phyloP scores from a whole-genome alignment of 2,797 vertebrate species.

The Tenualosa thibaudeaui region DNA sequence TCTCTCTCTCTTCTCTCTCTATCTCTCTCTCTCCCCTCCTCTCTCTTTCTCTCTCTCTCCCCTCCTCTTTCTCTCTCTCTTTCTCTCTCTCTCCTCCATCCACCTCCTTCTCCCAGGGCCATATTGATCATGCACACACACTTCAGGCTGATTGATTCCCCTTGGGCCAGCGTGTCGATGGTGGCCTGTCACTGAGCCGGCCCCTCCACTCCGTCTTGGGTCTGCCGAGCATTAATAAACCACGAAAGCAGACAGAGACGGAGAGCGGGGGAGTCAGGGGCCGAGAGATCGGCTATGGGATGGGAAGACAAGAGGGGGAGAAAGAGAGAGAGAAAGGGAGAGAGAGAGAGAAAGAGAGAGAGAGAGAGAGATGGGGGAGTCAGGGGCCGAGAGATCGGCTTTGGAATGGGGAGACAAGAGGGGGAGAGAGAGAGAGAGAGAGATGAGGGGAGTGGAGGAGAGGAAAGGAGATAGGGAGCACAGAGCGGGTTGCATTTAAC shows the following conservation, averaged over 20 bases:
- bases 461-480: background rate
- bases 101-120: conserved; percentile 45
- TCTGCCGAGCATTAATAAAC: conserved; percentile 27
- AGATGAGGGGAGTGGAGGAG: background rate
- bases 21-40: background rate
- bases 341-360: background rate
- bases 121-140: conserved; percentile 60
- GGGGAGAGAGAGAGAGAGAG: background rate
- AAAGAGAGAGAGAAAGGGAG: background rate
- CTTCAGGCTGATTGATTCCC: conserved; percentile 64
- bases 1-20: background rate
- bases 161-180: conserved; percentile 21
- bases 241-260: conserved; percentile 14
- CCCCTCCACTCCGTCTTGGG: conserved; percentile 55
- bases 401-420: background rate
- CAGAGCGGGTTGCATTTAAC: background rate
- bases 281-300: background rate
- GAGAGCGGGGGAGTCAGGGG: conserved; percentile 15
- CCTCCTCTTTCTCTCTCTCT: background rate
- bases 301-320: conserved; percentile 8
- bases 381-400: background rate
- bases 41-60: background rate
- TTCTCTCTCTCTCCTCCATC: background rate
- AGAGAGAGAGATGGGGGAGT: background rate
- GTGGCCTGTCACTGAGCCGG: conserved; percentile 58